Percentiles rank a stretch among this genome's conserved stretches.
Conservation (phyloP, 2,888 invertebrate genomes). For the Heliconius ismenius region DNA sequence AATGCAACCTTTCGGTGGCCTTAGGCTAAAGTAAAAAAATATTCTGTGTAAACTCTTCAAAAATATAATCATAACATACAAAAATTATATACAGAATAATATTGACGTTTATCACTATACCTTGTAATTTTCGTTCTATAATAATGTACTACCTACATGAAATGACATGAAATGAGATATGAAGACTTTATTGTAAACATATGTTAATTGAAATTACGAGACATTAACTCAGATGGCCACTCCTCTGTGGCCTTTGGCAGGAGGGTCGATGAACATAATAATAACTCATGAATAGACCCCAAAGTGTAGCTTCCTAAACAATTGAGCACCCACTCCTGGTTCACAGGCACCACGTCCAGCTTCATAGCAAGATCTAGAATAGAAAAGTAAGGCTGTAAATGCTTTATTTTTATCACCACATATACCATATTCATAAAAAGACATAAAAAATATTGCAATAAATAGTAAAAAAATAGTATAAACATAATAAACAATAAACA, state of each 20-base stretch:
- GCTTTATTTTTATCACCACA: not conserved
- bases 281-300: constrained; percentile 58
- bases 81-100: not conserved
- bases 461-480: too few species aligned
- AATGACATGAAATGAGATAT: not conserved
- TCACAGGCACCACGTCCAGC: constrained; percentile 68
- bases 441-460: too few species aligned
- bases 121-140: not conserved
- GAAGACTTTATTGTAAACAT: not conserved
- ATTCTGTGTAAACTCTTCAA: not conserved
- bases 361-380: constrained; percentile 69
- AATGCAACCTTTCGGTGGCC: not conserved
- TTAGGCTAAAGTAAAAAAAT: not conserved
- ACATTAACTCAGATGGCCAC: constrained; percentile 62
- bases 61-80: constrained; percentile 1
- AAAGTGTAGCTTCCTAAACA: constrained; percentile 68
- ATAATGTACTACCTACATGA: too few species aligned
- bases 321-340: constrained; percentile 77
- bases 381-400: constrained; percentile 17
- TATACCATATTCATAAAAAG: too few species aligned
- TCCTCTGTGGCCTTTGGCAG: constrained; percentile 48
- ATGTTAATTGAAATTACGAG: constrained; percentile 51
- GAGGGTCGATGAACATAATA: constrained; percentile 64
- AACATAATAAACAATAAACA: too few species aligned
- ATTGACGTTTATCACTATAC: not conserved